phyloP scores from a whole-genome alignment of 2,888 invertebrate species.

The Sphaerolaimus hirsutus region DNA sequence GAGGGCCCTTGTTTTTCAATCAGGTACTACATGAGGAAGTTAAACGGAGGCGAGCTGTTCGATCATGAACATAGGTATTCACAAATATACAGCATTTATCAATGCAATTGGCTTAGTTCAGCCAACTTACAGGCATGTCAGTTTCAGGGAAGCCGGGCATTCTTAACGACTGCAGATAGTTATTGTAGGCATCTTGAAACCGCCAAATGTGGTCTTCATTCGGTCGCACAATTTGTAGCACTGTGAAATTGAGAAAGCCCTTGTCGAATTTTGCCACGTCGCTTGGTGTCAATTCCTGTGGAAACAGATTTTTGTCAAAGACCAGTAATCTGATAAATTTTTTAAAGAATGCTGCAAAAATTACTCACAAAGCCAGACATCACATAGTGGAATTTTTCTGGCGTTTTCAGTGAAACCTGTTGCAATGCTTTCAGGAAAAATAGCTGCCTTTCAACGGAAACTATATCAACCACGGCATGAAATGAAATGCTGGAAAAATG shows the following conservation, averaged over 20 bases:
- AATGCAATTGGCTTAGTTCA: too few relatives aligned
- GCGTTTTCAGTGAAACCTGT: background rate
- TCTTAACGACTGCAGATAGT: too few relatives aligned
- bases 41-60: too few relatives aligned
- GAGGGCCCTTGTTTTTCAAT: too few relatives aligned
- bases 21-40: too few relatives aligned
- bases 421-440: background rate
- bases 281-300: background rate
- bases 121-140: too few relatives aligned
- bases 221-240: conserved; percentile 7
- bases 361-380: conserved; percentile 15
- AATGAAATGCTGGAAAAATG: background rate
- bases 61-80: too few relatives aligned
- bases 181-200: too few relatives aligned
- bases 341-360: background rate
- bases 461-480: background rate
- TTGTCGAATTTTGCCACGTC: background rate
- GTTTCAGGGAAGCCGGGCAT: too few relatives aligned
- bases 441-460: background rate
- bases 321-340: background rate
- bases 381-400: conserved; percentile 14
- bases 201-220: conserved; percentile 23
- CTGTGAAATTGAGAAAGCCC: background rate
- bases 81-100: too few relatives aligned
- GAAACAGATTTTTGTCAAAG: background rate